Conservation (phyloP, 2,797 vertebrate genomes). For the Sternarchorhynchus goeldii region DNA sequence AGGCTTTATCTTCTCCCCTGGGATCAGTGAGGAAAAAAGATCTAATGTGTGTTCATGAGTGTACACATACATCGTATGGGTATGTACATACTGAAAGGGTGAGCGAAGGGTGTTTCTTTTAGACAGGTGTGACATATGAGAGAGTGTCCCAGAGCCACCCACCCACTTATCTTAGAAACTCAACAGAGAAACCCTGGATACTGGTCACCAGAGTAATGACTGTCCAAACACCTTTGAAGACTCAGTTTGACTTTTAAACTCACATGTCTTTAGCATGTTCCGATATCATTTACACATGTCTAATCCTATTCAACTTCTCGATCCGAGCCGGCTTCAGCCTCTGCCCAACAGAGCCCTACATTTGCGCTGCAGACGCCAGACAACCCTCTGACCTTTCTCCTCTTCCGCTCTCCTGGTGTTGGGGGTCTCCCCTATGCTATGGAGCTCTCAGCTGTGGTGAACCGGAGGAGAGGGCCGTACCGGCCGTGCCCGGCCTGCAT, state of each 20-base stretch:
- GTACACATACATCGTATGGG: neutral
- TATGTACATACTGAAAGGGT: too few relatives aligned
- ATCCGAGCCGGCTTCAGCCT: neutral
- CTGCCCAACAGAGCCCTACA: neutral
- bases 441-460: too few relatives aligned
- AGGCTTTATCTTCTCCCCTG: slow-evolving; percentile 32
- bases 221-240: neutral
- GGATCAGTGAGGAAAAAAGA: slow-evolving; percentile 48
- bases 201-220: slow-evolving; percentile 3
- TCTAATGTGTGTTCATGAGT: slow-evolving; percentile 43
- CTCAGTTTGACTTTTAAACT: neutral
- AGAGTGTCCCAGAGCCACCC: slow-evolving; percentile 26
- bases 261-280: neutral
- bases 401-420: too few relatives aligned
- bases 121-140: neutral
- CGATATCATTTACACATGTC: slow-evolving; percentile 7
- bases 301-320: neutral
- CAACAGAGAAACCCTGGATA: slow-evolving; percentile 22
- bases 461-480: too few relatives aligned
- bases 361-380: too few relatives aligned
- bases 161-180: slow-evolving; percentile 15
- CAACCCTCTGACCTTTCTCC: too few relatives aligned
- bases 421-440: too few relatives aligned
- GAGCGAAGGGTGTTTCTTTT: too few relatives aligned
- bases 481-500: too few relatives aligned